Base-by-base conservation (phyloP, 2,888 invertebrate species). In the Fragum fragum region DNA sequence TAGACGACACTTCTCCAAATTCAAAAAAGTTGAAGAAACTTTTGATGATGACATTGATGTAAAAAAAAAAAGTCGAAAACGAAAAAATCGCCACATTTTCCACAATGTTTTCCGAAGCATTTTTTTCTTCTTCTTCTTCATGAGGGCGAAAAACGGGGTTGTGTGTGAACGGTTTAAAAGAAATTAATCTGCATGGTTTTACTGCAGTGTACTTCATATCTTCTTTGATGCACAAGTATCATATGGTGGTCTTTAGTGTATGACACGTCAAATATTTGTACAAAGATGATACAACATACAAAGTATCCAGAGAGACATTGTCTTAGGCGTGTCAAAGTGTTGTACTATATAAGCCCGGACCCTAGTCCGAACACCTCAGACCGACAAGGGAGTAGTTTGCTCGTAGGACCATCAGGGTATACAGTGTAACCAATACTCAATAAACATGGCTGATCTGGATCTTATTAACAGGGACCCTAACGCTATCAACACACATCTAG, bases 401-500 rank as follows among this genome's bases (percentile, higher is more conserved):
- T n/a, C 1, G 11, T 42, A 42, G 39, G 18, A 23, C 1, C 18
- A 36, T 42, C 66, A 66, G 42, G 42, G 26, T 42, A 11, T 21
- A 39, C 23, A 5, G 39, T 42, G 23, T 36, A 42, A 42, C 5
- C 16, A 66, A 42, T 39, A 42, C 11, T 14, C n/a, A 66, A 1
- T 42, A 28, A 63, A 66, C 2, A 66, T 66, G 66, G 70, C 74
- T 47, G 71, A 81, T 42, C 26, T 89, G 11, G 95, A 96, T 74
- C 94, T 97, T 79, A 96, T 97, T 89, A 96, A 97, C 90, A 94
- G 97, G 80, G 97, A 97, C 91, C 97, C 97, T 0, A 96, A 96
- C 89, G 96, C 95, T 83, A 94, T 97, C 86, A 97, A 97, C 91
- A 96, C 96, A 83, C 96, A 97, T 93, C 95, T 97, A 59, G 96